These are phyloP conservation scores for Scolanthus callimorphus DNA, from an alignment of 92 coral and sea anemone species.

Conservation along the genomic window DNA sequence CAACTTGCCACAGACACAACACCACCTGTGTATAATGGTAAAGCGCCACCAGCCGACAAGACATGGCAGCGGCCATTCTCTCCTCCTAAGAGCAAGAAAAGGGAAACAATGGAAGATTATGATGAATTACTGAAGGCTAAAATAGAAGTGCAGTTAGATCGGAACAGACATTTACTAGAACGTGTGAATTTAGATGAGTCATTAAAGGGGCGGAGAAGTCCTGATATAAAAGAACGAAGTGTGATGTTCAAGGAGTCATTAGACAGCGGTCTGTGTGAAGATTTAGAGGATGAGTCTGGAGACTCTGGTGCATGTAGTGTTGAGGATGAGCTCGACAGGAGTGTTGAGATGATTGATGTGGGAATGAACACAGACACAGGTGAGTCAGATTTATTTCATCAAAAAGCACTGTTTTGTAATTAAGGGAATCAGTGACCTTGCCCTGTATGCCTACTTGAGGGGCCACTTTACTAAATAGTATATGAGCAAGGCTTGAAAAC, in stretches of 20 bases:
- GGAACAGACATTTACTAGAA: slow-evolving; percentile 60
- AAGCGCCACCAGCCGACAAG: slow-evolving; percentile 36
- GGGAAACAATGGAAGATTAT: slow-evolving; percentile 1
- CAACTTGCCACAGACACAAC: slow-evolving; percentile 52
- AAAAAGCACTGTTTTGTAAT: too few relatives aligned
- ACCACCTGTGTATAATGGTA: slow-evolving; percentile 45
- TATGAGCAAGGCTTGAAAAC: too few relatives aligned
- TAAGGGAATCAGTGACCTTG: too few relatives aligned
- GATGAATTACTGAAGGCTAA: slow-evolving; percentile 51
- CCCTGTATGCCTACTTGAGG: too few relatives aligned
- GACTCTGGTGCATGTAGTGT: too few relatives aligned
- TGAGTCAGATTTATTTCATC: too few relatives aligned
- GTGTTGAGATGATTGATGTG: slow-evolving; percentile 40
- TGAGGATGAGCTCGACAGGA: background rate
- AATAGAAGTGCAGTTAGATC: slow-evolving; percentile 62
- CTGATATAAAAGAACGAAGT: background rate
- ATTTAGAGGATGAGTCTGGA: slow-evolving; percentile 7
- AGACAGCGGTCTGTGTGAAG: slow-evolving; percentile 4
- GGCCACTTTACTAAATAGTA: too few relatives aligned
- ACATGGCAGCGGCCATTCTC: slow-evolving; percentile 76
- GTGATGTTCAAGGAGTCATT: background rate
- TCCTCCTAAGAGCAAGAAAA: slow-evolving; percentile 36
- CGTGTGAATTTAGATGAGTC: slow-evolving; percentile 25
- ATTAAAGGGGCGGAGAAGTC: background rate
- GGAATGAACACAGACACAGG: slow-evolving; percentile 42